These are phyloP conservation scores for Drosophila falleni DNA, from an alignment of 2,888 invertebrate species.

Conservation along the genomic window DNA sequence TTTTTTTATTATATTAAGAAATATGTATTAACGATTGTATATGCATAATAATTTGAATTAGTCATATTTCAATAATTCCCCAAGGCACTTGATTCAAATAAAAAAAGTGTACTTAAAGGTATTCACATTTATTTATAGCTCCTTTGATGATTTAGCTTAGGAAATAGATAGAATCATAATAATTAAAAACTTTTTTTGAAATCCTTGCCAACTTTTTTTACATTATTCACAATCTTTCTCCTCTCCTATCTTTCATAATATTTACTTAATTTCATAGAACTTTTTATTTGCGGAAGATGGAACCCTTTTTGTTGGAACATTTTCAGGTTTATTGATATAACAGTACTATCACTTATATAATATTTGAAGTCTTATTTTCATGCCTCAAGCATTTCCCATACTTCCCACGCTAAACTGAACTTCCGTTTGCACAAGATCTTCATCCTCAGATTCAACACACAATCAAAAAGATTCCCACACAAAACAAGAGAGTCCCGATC, in stretches of 20 bases:
- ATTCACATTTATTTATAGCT: no score
- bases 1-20: no score
- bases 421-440: conserved; percentile 41
- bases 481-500: conserved; percentile 2
- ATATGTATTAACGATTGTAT: no score
- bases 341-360: neutral
- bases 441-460: neutral
- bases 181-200: neutral
- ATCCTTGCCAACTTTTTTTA: neutral
- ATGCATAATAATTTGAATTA: no score
- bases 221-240: neutral
- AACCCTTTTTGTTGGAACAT: neutral
- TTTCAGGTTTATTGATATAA: conserved; percentile 9
- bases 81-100: no score
- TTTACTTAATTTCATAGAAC: neutral
- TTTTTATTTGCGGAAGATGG: neutral
- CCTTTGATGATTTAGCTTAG: no score
- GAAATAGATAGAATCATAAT: no score
- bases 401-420: conserved; percentile 39
- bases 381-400: neutral
- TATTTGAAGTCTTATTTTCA: neutral
- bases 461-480: conserved; percentile 58
- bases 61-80: no score
- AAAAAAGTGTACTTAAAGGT: no score
- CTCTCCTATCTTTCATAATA: neutral